phyloP scores from a whole-genome alignment of 2,888 invertebrate genomes.

The Anaspis maculata region DNA sequence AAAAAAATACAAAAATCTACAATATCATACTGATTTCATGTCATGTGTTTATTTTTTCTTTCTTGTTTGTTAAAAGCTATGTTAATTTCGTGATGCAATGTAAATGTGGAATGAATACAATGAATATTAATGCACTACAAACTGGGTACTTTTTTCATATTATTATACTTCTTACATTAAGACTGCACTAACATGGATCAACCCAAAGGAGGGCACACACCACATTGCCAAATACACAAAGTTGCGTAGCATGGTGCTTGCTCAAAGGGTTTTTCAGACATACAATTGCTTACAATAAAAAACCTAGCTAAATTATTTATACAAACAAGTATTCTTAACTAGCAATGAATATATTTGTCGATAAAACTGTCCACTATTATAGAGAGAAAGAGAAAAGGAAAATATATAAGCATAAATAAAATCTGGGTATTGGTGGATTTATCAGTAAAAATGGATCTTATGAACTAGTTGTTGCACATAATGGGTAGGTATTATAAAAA shows the following conservation, averaged over 20 bases:
- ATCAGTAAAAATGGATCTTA: too few species aligned
- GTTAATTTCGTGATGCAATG: slow-evolving; percentile 36
- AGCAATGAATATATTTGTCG: slow-evolving; percentile 37
- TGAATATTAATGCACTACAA: slow-evolving; percentile 39
- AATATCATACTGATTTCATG: slow-evolving; percentile 17
- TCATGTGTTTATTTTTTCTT: too few species aligned
- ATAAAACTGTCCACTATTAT: slow-evolving; percentile 35
- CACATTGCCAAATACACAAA: too few species aligned
- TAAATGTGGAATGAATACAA: slow-evolving; percentile 39
- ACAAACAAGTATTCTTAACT: slow-evolving; percentile 43
- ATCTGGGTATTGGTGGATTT: too few species aligned
- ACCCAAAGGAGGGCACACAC: slow-evolving; percentile 19
- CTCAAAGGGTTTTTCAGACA: slow-evolving; percentile 32
- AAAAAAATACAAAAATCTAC: slow-evolving; percentile 45
- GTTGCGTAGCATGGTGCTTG: too few species aligned
- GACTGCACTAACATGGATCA: slow-evolving; percentile 40
- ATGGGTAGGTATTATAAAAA: too few species aligned
- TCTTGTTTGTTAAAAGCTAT: slow-evolving; percentile 26
- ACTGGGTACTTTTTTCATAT: slow-evolving; percentile 29
- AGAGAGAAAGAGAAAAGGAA: too few species aligned
- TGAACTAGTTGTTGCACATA: too few species aligned
- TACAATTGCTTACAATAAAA: slow-evolving; percentile 42
- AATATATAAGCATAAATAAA: slow-evolving; percentile 35
- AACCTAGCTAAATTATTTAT: slow-evolving; percentile 43
- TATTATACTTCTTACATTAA: slow-evolving; percentile 29